A percentile compares a stretch with the other conserved stretches of the same genome.
These are phyloP conservation scores for Aurelia aurita DNA, from an alignment of 30 jellyfish, hydroid and myxozoan genomes.

Conservation along the genomic window DNA sequence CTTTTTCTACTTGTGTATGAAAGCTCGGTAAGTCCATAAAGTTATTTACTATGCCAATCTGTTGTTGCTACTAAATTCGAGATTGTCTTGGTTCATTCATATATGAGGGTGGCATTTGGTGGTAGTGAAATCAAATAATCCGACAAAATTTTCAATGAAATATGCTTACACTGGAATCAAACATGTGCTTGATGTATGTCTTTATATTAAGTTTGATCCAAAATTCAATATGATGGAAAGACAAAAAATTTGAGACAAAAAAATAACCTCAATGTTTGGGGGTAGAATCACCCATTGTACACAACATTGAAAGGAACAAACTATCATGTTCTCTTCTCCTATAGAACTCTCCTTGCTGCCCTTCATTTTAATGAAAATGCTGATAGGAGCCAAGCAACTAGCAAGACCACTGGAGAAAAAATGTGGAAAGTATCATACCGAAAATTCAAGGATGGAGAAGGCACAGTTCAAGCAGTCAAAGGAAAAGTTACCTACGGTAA, in stretches of 20 bases:
- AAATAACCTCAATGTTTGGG: too few species aligned
- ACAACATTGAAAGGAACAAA: background rate
- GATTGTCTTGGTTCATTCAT: too few species aligned
- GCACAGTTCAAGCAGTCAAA: constrained; percentile 30
- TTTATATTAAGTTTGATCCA: too few species aligned
- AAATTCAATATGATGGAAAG: too few species aligned
- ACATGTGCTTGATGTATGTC: too few species aligned
- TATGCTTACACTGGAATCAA: too few species aligned
- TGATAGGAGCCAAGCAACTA: constrained; percentile 9
- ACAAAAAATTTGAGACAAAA: too few species aligned
- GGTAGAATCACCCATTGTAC: too few species aligned
- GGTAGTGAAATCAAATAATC: too few species aligned
- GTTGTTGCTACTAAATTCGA: too few species aligned
- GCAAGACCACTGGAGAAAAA: constrained; percentile 9
- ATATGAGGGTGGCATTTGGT: too few species aligned
- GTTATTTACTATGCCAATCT: background rate
- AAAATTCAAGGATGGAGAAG: constrained; percentile 20
- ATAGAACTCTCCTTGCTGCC: constrained; percentile 23
- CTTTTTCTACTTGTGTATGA: constrained; percentile 10
- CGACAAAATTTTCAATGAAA: too few species aligned
- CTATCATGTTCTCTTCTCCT: background rate
- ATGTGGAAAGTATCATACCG: constrained; percentile 9
- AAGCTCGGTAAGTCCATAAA: constrained; percentile 18
- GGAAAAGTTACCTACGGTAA: constrained; percentile 6
- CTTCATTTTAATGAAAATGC: constrained; percentile 17